These are phyloP conservation scores for Melanotaenia boesemani DNA, from an alignment of 2,797 vertebrate species.

Conservation along the genomic window DNA sequence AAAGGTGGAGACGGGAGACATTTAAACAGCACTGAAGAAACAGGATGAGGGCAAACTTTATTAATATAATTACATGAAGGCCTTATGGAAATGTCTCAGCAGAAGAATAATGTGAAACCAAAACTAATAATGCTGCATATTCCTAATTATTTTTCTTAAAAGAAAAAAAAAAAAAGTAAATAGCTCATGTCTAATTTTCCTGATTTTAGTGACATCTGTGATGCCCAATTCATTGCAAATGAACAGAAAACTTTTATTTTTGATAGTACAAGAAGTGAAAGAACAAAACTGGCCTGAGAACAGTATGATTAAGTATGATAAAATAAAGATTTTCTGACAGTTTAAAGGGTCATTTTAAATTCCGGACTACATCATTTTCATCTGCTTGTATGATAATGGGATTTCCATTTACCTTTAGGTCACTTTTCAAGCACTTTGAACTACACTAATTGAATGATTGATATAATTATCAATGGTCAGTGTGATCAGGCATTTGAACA, in stretches of 20 bases:
- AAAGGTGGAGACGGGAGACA: constrained; percentile 55
- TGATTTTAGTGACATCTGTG: too few species aligned
- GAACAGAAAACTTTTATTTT: neutral
- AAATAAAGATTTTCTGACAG: neutral
- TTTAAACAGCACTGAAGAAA: constrained; percentile 57
- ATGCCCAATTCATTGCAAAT: neutral
- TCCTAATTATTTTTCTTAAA: neutral
- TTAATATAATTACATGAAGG: constrained; percentile 26
- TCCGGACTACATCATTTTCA: neutral
- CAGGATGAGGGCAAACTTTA: constrained; percentile 18
- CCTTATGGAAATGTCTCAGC: neutral
- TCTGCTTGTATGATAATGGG: neutral
- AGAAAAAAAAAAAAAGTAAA: too few species aligned
- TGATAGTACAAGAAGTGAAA: neutral
- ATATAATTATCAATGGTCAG: constrained; percentile 10
- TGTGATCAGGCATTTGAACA: constrained; percentile 20
- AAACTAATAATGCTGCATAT: neutral
- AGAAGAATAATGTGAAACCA: neutral
- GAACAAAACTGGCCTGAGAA: neutral
- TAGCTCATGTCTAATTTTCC: neutral
- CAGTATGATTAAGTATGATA: neutral
- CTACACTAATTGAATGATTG: constrained; percentile 27
- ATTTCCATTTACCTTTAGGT: neutral
- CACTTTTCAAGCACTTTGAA: constrained; percentile 20
- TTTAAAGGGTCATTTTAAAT: neutral